Evolutionary conservation across 2,113 vertebrate genomes (phyloP), one percentile per base, ranked within the genome.

Genomic region (Coptodon bakossiorum): DNA sequence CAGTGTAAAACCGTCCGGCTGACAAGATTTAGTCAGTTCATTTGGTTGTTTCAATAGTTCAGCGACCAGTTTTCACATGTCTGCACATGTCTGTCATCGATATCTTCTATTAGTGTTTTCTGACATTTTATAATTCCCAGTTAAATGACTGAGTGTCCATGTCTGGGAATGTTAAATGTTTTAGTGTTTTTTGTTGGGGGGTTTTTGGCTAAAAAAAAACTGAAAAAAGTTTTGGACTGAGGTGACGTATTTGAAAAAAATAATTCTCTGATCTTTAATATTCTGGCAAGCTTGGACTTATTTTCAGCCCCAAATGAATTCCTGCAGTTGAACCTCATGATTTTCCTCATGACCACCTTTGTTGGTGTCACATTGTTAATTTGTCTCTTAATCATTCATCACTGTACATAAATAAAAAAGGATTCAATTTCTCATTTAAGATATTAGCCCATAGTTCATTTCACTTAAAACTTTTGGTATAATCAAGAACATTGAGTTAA

Each of bases 341-440:
- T 76, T 48, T 29, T 29, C 24, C 16, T 76, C 43, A 76, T 48
- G 16, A 48, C 24, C 9, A 29, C 40, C 40, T 73, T 29, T 76
- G 40, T 27, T 48, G 68, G 40, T 29, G 9, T 48, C 43, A 76
- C 24, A 76, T 76, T 76, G 9, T 76, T 31, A 76, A 50, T 76
- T 48, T 6, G 3, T 76, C 40, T 76, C 68, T 73, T 73, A 73
- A 71, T 43, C 5, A 24, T 73, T 73, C 40, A 73, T 73, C 40
- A 27, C 24, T 73, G 68, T 24, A 73, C 14, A 17, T 10, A 48
- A 45, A 73, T 48, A 48, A 36, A 45, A 48, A 45, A 48, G 0
- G 40, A 73, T 73, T 73, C 22, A 14, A 29, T 45, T 73, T 73
- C 38, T 73, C 68, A 45, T 17, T 73, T 73, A 45, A 73, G 48